These are phyloP conservation scores for Periophthalmodon schlosseri DNA, from an alignment of 2,113 vertebrate species.

Conservation along the genomic window DNA sequence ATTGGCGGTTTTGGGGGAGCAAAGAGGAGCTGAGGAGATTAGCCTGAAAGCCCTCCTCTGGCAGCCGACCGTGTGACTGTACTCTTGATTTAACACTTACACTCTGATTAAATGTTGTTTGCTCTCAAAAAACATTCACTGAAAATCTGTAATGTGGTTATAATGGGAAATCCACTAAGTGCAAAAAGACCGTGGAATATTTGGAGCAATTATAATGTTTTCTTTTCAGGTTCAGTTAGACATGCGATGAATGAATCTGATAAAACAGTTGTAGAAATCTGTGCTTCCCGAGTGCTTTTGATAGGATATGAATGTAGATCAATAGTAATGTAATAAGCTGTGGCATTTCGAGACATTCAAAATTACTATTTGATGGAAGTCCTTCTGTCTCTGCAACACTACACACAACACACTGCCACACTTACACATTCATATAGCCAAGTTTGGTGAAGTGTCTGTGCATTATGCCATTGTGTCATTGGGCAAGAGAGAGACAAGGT, in stretches of 20 bases:
- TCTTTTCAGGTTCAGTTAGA: neutral
- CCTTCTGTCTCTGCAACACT: too few species aligned
- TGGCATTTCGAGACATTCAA: too few species aligned
- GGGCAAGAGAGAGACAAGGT: too few species aligned
- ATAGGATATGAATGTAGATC: too few species aligned
- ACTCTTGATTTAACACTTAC: slow-evolving; percentile 11
- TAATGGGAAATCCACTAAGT: neutral
- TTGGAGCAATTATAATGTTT: neutral
- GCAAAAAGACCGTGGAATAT: neutral
- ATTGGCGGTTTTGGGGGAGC: neutral
- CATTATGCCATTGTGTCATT: too few species aligned
- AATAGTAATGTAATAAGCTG: too few species aligned
- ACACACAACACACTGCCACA: too few species aligned
- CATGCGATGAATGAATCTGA: neutral
- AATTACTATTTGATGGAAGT: too few species aligned
- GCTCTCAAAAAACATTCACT: neutral
- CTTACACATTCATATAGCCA: too few species aligned
- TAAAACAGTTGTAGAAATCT: neutral
- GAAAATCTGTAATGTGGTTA: neutral
- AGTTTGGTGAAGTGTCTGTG: too few species aligned
- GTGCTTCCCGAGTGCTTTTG: too few species aligned
- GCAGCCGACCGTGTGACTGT: slow-evolving; percentile 2
- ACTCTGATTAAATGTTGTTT: slow-evolving; percentile 2
- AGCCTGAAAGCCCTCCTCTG: neutral
- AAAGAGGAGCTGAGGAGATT: neutral